Conservation (phyloP, 2,797 vertebrate genomes). For the Telmatherina bonti region DNA sequence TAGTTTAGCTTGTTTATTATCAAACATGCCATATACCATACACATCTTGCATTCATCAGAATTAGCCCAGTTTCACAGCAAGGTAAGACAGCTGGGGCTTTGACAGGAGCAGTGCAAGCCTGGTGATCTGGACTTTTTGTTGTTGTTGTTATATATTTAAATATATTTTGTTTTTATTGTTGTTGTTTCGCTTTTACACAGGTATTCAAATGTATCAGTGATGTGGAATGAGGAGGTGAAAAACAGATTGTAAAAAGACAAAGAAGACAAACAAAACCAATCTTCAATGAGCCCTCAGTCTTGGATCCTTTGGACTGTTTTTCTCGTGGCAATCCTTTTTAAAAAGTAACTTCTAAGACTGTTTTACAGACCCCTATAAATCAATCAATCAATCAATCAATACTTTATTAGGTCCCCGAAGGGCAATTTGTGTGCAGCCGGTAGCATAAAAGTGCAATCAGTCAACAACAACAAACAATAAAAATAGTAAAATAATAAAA, state of each 20-base stretch:
- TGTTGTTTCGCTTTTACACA: background rate
- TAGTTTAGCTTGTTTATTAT: conserved; percentile 20
- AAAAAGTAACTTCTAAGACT: conserved; percentile 11
- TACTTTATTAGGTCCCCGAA: too few relatives aligned
- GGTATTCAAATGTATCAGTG: too few relatives aligned
- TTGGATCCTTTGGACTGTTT: background rate
- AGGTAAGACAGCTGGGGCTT: conserved; percentile 6
- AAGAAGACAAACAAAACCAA: background rate
- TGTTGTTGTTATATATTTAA: too few relatives aligned
- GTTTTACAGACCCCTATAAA: too few relatives aligned
- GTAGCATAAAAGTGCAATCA: too few relatives aligned
- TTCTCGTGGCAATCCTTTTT: background rate
- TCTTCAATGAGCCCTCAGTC: background rate
- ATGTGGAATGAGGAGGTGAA: too few relatives aligned
- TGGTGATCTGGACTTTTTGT: background rate
- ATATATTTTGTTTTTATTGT: too few relatives aligned
- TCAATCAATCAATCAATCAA: too few relatives aligned
- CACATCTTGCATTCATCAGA: background rate
- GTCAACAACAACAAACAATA: too few relatives aligned
- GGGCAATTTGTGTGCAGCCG: too few relatives aligned
- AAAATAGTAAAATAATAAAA: too few relatives aligned
- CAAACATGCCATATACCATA: background rate
- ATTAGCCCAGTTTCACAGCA: background rate
- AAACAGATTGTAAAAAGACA: background rate
- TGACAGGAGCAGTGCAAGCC: background rate